These are phyloP conservation scores for Luperina nickerlii DNA, from an alignment of 2,888 invertebrate species.

Conservation along the genomic window DNA sequence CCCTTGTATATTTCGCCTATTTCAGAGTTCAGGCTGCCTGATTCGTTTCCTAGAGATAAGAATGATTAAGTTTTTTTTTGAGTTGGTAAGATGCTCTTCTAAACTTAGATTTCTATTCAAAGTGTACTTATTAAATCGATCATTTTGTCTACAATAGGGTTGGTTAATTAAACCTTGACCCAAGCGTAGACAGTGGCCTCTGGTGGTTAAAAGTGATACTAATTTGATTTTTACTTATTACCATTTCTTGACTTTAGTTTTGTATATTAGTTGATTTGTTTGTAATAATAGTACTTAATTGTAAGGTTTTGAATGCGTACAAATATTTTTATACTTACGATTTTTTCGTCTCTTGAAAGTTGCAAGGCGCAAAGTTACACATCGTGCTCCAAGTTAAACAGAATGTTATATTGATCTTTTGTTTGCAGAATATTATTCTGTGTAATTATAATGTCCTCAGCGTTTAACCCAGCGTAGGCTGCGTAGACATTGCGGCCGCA, in stretches of 20 bases:
- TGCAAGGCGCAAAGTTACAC: neutral
- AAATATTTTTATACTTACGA: neutral
- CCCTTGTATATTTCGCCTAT: slow-evolving; percentile 92
- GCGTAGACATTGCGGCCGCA: neutral
- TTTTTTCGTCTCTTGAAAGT: neutral
- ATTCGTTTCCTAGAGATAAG: slow-evolving; percentile 84
- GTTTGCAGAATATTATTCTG: neutral
- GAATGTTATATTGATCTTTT: neutral
- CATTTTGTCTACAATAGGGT: neutral
- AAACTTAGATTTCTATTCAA: neutral
- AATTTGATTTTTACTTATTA: slow-evolving; percentile 3
- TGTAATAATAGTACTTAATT: slow-evolving; percentile 11
- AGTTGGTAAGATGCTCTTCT: neutral
- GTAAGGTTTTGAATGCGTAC: neutral
- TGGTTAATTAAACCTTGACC: neutral
- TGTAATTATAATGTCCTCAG: neutral
- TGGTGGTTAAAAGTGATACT: neutral
- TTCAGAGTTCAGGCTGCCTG: slow-evolving; percentile 89
- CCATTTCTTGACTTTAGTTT: slow-evolving; percentile 21
- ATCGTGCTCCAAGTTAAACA: neutral
- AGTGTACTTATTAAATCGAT: neutral
- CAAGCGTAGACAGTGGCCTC: neutral
- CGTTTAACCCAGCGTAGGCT: neutral
- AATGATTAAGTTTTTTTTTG: slow-evolving; percentile 71
- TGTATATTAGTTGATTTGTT: slow-evolving; percentile 24